phyloP scores from a whole-genome alignment of 2,113 vertebrate genomes.

The Baryphthengus martii region DNA sequence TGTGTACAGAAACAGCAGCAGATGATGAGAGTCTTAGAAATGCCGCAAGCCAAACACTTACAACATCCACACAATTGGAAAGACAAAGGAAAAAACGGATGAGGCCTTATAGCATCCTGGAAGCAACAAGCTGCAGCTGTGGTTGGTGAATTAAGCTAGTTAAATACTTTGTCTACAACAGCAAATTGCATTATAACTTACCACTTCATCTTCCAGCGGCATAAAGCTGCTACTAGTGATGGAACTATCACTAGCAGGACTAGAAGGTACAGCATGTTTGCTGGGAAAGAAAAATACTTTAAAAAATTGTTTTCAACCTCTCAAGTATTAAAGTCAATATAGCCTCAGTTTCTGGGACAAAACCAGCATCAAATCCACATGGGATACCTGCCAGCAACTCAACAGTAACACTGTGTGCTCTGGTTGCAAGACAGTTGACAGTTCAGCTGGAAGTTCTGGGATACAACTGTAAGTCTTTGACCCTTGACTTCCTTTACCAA shows the following conservation, averaged over 20 bases:
- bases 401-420: not conserved
- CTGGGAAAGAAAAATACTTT: slow-evolving; percentile 51
- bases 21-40: not conserved
- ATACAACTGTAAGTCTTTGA: not conserved
- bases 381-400: not conserved
- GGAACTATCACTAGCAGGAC: slow-evolving; percentile 35
- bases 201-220: slow-evolving; percentile 70
- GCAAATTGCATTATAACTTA: slow-evolving; percentile 51
- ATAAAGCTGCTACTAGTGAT: slow-evolving; percentile 2
- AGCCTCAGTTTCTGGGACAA: not conserved
- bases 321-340: not conserved
- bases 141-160: not conserved
- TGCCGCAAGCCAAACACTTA: not conserved
- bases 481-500: not conserved
- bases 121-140: not conserved
- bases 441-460: not conserved
- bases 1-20: not conserved
- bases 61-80: not conserved
- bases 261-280: slow-evolving; percentile 9
- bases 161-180: not conserved
- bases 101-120: not conserved
- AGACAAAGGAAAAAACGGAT: not conserved
- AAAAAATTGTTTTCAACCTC: not conserved
- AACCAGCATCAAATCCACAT: fast-evolving
- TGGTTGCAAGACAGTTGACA: not conserved